phyloP scores from a whole-genome alignment of 2,113 vertebrate genomes.

The Apteryx owenii region DNA sequence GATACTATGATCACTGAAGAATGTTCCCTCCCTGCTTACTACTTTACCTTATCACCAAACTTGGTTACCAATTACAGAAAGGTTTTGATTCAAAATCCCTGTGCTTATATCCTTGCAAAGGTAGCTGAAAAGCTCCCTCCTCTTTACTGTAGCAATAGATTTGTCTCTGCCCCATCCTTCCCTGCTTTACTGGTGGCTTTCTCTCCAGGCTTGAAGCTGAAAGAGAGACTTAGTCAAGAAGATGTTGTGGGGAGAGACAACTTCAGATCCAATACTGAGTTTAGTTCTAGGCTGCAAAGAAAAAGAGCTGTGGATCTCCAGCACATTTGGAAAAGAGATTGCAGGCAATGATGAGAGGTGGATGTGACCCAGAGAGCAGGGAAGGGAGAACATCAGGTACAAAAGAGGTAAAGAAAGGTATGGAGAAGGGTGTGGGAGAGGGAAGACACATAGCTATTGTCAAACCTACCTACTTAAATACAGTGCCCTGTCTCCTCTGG shows the following conservation, averaged over 20 bases:
- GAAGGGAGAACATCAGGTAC: too few relatives aligned
- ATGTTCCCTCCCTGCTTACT: neutral
- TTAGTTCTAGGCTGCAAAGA: too few relatives aligned
- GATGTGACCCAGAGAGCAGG: too few relatives aligned
- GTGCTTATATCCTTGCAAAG: neutral
- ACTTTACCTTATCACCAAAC: neutral
- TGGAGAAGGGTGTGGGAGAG: too few relatives aligned
- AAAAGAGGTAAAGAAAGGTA: too few relatives aligned
- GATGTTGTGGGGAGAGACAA: neutral
- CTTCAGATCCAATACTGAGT: too few relatives aligned
- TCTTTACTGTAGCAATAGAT: neutral
- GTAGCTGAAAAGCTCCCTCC: neutral
- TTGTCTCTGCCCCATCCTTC: neutral
- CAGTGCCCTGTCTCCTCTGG: too few relatives aligned
- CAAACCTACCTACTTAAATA: too few relatives aligned
- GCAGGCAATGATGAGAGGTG: too few relatives aligned
- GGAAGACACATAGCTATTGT: too few relatives aligned
- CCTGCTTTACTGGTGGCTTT: neutral
- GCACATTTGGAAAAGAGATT: too few relatives aligned
- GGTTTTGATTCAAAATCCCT: neutral
- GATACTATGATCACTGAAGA: neutral
- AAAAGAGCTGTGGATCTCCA: too few relatives aligned
- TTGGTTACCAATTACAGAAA: neutral
- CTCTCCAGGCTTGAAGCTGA: neutral
- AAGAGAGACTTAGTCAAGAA: neutral